A percentile compares a stretch with the other conserved stretches of the same genome.
phyloP scores from a whole-genome alignment of 2,797 vertebrate species.

The Melanotaenia boesemani region DNA sequence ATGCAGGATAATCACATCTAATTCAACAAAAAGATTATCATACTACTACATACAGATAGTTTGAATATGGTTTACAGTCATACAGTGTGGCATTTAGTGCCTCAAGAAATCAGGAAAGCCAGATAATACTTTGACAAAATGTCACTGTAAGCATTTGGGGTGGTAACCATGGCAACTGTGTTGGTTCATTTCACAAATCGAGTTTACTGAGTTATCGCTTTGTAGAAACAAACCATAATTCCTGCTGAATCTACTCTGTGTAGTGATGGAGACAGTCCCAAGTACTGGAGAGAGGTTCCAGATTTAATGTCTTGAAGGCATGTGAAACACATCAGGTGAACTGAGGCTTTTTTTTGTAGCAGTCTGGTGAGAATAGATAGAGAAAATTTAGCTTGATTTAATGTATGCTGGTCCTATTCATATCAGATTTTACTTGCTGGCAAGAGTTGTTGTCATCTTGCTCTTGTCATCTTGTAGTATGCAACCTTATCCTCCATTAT shows the following conservation, averaged over 20 bases:
- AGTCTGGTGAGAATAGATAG: not conserved
- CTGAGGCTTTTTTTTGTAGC: too few relatives aligned
- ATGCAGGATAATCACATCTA: not conserved
- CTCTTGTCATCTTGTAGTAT: too few relatives aligned
- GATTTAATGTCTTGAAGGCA: too few relatives aligned
- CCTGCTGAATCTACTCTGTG: not conserved
- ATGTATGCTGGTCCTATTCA: not conserved
- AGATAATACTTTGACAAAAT: not conserved
- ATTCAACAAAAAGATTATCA: not conserved
- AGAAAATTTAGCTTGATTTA: not conserved
- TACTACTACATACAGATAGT: not conserved
- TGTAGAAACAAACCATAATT: not conserved
- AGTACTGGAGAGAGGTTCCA: too few relatives aligned
- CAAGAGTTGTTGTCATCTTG: not conserved
- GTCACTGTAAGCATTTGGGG: not conserved
- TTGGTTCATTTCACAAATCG: not conserved
- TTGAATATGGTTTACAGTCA: not conserved
- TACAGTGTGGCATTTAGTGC: not conserved
- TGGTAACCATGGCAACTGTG: not conserved
- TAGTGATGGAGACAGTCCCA: too few relatives aligned
- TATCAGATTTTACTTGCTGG: not conserved
- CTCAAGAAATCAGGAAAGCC: not conserved
- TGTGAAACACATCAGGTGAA: too few relatives aligned
- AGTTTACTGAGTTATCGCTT: constrained; percentile 20
- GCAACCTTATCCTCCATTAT: too few relatives aligned